A percentile compares a stretch with the other conserved stretches of the same genome.
These are phyloP conservation scores for Alectura lathami DNA, from an alignment of 2,113 vertebrate species.

Conservation along the genomic window DNA sequence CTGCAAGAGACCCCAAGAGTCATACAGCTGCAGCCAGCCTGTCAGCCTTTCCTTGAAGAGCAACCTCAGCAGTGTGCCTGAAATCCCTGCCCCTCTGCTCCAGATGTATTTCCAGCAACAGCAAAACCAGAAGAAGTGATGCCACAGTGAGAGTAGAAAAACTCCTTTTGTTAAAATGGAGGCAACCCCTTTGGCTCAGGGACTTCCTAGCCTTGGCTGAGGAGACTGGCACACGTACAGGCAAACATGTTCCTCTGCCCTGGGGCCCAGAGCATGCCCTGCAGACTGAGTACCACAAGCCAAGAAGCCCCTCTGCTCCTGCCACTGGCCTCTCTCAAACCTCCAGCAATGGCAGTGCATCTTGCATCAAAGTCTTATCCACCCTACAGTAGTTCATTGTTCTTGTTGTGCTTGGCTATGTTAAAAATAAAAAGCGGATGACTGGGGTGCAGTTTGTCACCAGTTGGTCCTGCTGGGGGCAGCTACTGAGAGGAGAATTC, in stretches of 20 bases:
- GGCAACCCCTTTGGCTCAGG: neutral
- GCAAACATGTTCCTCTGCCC: neutral
- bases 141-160: neutral
- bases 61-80: neutral
- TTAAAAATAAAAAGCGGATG: neutral
- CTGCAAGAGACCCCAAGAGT: conserved; percentile 75
- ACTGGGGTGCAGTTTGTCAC: neutral
- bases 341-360: neutral
- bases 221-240: neutral
- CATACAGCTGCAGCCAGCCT: neutral
- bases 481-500: neutral
- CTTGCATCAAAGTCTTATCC: neutral
- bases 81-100: neutral
- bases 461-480: neutral
- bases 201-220: neutral
- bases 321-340: neutral
- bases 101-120: neutral
- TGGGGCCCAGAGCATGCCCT: neutral
- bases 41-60: neutral
- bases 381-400: neutral
- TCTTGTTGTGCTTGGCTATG: neutral
- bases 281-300: neutral
- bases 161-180: neutral
- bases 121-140: neutral
- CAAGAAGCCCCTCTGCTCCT: neutral